Conservation (phyloP, 2,797 vertebrate species). For the Molothrus aeneus region DNA sequence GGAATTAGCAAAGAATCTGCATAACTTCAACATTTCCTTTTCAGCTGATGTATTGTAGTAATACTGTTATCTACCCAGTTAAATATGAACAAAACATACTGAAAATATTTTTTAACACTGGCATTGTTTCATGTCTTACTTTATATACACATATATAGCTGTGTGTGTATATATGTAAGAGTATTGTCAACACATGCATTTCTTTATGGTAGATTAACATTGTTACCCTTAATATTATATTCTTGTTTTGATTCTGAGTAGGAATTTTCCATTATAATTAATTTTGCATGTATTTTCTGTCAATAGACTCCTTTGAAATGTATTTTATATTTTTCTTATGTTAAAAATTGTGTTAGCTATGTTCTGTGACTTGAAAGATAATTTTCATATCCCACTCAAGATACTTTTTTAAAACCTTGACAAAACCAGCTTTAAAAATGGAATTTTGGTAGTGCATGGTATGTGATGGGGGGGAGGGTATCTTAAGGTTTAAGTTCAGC, state of each 20-base stretch:
- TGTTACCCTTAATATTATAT: not conserved
- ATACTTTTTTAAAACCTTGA: not conserved
- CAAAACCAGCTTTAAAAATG: not conserved
- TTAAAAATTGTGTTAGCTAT: not conserved
- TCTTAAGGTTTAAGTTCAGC: not conserved
- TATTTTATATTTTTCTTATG: not conserved
- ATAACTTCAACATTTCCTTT: not conserved
- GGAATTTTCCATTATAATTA: not conserved
- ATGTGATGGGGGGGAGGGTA: not conserved
- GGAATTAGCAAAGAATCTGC: not conserved
- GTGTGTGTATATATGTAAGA: not conserved
- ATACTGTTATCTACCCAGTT: not conserved
- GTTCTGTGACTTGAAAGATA: not conserved
- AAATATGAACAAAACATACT: not conserved
- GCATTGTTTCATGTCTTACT: not conserved
- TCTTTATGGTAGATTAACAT: not conserved
- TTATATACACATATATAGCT: not conserved
- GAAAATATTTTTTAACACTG: not conserved
- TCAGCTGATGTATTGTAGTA: not conserved
- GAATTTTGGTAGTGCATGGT: not conserved
- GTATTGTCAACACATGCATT: not conserved
- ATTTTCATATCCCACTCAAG: not conserved
- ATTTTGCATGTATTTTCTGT: not conserved
- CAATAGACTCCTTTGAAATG: not conserved
- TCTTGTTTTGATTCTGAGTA: not conserved